Evolutionary conservation across 2,797 vertebrate species (phyloP).

Genomic region (Catharus ustulatus): DNA sequence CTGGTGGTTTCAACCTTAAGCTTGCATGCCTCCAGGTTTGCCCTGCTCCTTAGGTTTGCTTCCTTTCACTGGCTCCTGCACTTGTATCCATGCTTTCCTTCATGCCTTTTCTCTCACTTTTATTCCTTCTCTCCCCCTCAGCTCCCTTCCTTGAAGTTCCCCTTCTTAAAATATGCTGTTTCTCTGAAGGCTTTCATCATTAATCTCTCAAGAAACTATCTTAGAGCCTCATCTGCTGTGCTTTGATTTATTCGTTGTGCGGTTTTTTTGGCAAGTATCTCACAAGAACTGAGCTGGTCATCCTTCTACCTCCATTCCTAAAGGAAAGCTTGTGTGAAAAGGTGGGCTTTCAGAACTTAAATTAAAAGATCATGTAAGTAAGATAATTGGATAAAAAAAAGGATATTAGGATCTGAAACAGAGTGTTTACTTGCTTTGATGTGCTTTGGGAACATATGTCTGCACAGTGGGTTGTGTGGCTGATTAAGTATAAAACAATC

Average conservation of each 20-base stretch:
- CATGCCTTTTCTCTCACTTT: background rate
- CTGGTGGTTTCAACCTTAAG: background rate
- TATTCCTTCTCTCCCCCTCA: background rate
- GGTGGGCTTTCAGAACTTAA: slow-evolving; percentile 67
- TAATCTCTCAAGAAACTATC: slow-evolving; percentile 54
- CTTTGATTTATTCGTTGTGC: slow-evolving; percentile 56
- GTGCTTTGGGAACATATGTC: slow-evolving; percentile 68
- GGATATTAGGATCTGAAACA: slow-evolving; percentile 70
- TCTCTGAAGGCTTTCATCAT: slow-evolving; percentile 61
- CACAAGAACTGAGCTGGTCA: slow-evolving; percentile 41
- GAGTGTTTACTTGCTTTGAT: slow-evolving; percentile 75
- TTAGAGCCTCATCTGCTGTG: slow-evolving; percentile 28
- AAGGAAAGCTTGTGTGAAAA: slow-evolving; percentile 60
- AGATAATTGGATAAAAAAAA: slow-evolving; percentile 71
- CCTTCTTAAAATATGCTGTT: slow-evolving; percentile 42
- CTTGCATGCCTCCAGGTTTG: background rate
- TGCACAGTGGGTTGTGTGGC: slow-evolving; percentile 56
- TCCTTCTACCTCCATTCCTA: background rate
- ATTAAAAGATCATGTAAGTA: slow-evolving; percentile 70
- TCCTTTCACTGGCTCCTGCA: background rate
- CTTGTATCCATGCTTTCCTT: background rate
- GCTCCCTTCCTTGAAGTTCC: slow-evolving; percentile 57
- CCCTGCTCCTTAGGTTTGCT: background rate
- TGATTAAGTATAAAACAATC: slow-evolving; percentile 69
- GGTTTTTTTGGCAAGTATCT: slow-evolving; percentile 19